Conservation (phyloP, 2,113 vertebrate genomes). For the Phaetusa simplex region DNA sequence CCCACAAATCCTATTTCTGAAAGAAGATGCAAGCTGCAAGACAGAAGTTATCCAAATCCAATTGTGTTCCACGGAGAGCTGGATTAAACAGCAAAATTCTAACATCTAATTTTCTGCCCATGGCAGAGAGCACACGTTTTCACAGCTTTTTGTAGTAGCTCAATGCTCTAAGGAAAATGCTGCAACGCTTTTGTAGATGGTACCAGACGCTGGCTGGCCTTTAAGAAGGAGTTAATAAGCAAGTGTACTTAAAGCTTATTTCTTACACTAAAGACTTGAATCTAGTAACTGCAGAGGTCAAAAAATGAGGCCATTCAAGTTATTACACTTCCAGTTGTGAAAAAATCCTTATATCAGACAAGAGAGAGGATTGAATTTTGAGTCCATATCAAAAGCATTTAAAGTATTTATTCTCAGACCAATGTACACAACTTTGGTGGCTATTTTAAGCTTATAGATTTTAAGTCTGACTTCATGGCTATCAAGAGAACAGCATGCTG, state of each 20-base stretch:
- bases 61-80: not conserved
- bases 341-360: not conserved
- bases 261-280: not conserved
- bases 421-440: not conserved
- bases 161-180: not conserved
- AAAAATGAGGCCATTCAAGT: not conserved
- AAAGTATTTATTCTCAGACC: not conserved
- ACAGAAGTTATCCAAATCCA: not conserved
- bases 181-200: not conserved
- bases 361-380: not conserved
- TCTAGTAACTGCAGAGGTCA: not conserved
- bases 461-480: not conserved
- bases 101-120: not conserved
- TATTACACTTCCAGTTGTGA: not conserved
- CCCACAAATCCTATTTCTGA: not conserved
- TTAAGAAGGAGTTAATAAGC: not conserved
- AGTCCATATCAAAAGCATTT: not conserved
- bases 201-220: not conserved
- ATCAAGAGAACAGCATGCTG: not conserved
- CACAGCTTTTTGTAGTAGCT: not conserved
- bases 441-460: not conserved
- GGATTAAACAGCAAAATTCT: not conserved
- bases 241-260: not conserved
- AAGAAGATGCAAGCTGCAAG: not conserved
- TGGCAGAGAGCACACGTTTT: not conserved